Evolutionary conservation across 2,888 invertebrate genomes (phyloP).

Genomic region (Pristionchus arcanus): DNA sequence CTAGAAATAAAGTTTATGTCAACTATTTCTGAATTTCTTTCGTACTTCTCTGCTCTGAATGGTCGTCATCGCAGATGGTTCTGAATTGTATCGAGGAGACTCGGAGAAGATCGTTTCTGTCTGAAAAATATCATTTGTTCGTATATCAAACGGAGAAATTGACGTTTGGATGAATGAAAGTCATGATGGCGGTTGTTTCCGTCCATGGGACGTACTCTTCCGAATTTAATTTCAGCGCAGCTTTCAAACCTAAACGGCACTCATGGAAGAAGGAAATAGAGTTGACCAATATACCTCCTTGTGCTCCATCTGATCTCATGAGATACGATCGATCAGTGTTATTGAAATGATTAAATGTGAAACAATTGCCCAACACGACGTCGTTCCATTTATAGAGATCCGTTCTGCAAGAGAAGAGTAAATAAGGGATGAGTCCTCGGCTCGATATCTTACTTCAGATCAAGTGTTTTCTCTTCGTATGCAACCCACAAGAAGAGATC

Average conservation of each 20-base stretch:
- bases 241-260: slow-evolving; percentile 56
- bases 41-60: slow-evolving; percentile 54
- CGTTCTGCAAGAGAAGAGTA: not conserved
- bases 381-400: slow-evolving; percentile 59
- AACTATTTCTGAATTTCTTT: not conserved
- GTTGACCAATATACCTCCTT: not conserved
- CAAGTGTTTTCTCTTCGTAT: slow-evolving; percentile 58
- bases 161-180: slow-evolving; percentile 56
- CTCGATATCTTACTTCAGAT: slow-evolving; percentile 46
- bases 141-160: not conserved
- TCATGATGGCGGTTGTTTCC: slow-evolving; percentile 57
- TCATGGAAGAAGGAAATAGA: not conserved
- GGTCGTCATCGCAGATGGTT: slow-evolving; percentile 56
- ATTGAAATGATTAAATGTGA: slow-evolving; percentile 63
- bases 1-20: slow-evolving; percentile 37
- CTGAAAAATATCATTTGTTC: not conserved
- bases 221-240: slow-evolving; percentile 58
- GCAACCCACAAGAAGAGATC: slow-evolving; percentile 62
- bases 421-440: too few relatives aligned
- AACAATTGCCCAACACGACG: slow-evolving; percentile 64
- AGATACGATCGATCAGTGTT: not conserved
- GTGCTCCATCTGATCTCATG: slow-evolving; percentile 54
- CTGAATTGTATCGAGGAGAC: slow-evolving; percentile 59
- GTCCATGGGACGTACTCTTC: slow-evolving; percentile 63
- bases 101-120: slow-evolving; percentile 60